A percentile compares a stretch with the other conserved stretches of the same genome.
phyloP scores from a whole-genome alignment of 2,888 invertebrate species.

The Nematopogon swammerdamellus region DNA sequence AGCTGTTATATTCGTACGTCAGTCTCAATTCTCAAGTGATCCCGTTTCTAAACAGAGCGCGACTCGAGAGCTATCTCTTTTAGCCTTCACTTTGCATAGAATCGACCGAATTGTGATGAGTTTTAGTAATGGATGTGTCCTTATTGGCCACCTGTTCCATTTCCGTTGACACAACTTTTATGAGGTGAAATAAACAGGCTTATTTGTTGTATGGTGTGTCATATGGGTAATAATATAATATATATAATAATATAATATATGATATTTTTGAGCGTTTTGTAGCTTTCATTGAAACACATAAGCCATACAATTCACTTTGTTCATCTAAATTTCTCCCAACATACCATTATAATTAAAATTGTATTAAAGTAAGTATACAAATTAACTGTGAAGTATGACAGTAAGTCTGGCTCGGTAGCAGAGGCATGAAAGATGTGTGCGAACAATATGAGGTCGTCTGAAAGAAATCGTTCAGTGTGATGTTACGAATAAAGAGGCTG shows the following conservation, averaged over 20 bases:
- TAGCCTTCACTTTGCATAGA: too few relatives aligned
- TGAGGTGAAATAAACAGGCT: too few relatives aligned
- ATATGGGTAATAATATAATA: neutral
- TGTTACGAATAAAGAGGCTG: neutral
- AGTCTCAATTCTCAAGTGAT: too few relatives aligned
- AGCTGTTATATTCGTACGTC: too few relatives aligned
- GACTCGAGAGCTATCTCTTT: too few relatives aligned
- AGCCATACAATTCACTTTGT: neutral
- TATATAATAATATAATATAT: neutral
- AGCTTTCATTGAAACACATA: too few relatives aligned
- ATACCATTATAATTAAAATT: neutral
- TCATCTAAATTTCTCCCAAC: neutral
- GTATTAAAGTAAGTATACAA: neutral
- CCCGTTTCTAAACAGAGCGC: too few relatives aligned
- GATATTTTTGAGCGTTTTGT: neutral
- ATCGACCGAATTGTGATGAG: too few relatives aligned
- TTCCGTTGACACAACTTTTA: too few relatives aligned
- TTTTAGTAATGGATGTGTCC: too few relatives aligned
- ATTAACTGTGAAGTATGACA: neutral
- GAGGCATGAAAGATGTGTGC: neutral
- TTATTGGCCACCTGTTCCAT: too few relatives aligned
- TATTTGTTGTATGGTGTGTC: too few relatives aligned
- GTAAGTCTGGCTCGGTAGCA: neutral
- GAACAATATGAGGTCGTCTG: neutral
- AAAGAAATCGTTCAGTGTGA: neutral